phyloP scores from a whole-genome alignment of 30 jellyfish, hydroid and myxozoan genomes.

The Mastigias papua region DNA sequence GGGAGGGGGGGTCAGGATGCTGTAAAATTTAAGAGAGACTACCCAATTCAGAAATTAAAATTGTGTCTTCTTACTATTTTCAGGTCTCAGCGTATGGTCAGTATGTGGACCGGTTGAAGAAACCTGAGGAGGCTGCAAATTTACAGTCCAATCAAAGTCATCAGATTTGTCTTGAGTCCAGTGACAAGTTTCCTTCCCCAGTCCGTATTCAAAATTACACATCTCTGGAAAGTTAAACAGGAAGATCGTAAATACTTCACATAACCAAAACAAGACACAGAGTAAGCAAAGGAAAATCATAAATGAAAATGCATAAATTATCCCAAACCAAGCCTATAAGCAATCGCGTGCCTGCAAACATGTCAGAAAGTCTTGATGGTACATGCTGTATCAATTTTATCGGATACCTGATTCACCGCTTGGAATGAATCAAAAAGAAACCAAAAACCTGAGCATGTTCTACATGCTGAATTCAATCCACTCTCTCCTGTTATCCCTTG shows the following conservation, averaged over 20 bases:
- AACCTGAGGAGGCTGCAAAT: not conserved
- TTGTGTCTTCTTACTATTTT: not conserved
- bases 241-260: not conserved
- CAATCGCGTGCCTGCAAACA: too few relatives aligned
- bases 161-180: constrained; percentile 19
- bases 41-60: not conserved
- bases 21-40: not conserved
- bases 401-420: too few relatives aligned
- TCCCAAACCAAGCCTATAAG: too few relatives aligned
- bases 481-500: too few relatives aligned
- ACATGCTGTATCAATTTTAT: too few relatives aligned
- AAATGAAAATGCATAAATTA: too few relatives aligned
- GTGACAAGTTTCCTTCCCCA: not conserved
- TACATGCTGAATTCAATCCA: too few relatives aligned
- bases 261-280: too few relatives aligned
- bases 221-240: not conserved
- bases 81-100: not conserved
- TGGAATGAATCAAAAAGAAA: too few relatives aligned
- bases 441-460: too few relatives aligned
- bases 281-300: too few relatives aligned
- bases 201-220: constrained; percentile 15
- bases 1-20: not conserved
- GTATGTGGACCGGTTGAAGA: not conserved
- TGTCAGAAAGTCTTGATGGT: too few relatives aligned
- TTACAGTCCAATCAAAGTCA: constrained; percentile 6